Conservation (phyloP, 2,888 invertebrate genomes). For the Perithous albicinctus region DNA sequence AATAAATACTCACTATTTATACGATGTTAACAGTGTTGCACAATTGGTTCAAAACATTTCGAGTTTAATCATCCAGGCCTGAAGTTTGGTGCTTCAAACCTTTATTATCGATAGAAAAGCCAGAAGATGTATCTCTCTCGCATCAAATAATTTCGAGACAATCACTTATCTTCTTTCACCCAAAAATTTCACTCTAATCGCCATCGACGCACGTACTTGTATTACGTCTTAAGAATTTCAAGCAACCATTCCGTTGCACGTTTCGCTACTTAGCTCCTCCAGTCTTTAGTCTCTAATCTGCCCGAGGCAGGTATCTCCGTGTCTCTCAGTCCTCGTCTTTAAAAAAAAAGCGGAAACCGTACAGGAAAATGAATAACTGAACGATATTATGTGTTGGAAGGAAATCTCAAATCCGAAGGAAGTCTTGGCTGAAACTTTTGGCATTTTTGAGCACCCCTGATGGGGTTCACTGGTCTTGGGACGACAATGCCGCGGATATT, state of each 20-base stretch:
- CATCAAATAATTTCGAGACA: not conserved
- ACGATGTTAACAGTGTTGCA: too few relatives aligned
- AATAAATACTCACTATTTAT: too few relatives aligned
- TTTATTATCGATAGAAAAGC: not conserved
- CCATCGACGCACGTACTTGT: not conserved
- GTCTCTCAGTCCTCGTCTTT: conserved; percentile 5
- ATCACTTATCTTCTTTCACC: not conserved
- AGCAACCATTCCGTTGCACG: conserved; percentile 5
- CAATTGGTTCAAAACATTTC: too few relatives aligned
- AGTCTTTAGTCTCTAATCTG: conserved; percentile 5
- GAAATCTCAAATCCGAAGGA: not conserved
- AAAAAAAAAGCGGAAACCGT: conserved; percentile 5
- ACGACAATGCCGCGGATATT: conserved; percentile 72
- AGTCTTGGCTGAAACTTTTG: not conserved
- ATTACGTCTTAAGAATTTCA: conserved; percentile 25
- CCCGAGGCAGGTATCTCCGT: not conserved
- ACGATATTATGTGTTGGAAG: not conserved
- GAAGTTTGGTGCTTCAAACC: not conserved
- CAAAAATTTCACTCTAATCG: not conserved
- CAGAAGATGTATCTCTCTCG: not conserved
- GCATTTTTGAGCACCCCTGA: conserved; percentile 65
- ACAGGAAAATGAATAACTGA: not conserved
- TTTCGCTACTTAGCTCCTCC: conserved; percentile 23
- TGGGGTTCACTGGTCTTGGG: not conserved
- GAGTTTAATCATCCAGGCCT: too few relatives aligned